Conservation (phyloP, 2,113 vertebrate species). For the Trinectes maculatus region DNA sequence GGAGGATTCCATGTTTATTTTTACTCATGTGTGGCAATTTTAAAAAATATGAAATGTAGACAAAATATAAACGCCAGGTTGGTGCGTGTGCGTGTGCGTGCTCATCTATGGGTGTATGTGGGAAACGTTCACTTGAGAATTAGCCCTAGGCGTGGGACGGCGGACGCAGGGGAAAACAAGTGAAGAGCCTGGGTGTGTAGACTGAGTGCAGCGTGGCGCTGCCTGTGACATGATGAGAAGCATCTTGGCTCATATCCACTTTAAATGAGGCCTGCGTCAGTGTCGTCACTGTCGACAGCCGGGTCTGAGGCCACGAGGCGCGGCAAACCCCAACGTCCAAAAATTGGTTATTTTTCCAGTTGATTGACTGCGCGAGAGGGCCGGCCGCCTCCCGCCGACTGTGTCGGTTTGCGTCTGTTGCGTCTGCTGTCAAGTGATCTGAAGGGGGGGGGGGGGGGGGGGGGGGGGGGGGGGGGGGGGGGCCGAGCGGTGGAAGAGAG, state of each 20-base stretch:
- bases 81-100: constrained; percentile 33
- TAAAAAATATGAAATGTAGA: constrained; percentile 60
- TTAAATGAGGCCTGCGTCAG: constrained; percentile 39
- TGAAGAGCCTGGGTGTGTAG: constrained; percentile 25
- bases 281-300: constrained; percentile 14
- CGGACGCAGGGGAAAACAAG: constrained; percentile 58
- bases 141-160: constrained; percentile 50
- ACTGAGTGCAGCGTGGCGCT: constrained; percentile 33
- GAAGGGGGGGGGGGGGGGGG: not conserved
- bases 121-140: constrained; percentile 63
- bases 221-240: constrained; percentile 24
- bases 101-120: constrained; percentile 19
- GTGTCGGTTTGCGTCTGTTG: not conserved
- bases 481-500: not conserved
- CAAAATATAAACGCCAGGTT: constrained; percentile 60
- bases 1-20: no score
- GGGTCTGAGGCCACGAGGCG: constrained; percentile 6
- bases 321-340: constrained; percentile 10
- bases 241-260: constrained; percentile 26
- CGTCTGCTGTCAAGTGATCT: constrained; percentile 23
- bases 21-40: no score
- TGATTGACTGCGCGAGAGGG: constrained; percentile 20
- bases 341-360: constrained; percentile 9
- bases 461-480: not conserved
- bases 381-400: not conserved